Conservation (phyloP, 2,888 invertebrate genomes). For the Cosmia pyralina region DNA sequence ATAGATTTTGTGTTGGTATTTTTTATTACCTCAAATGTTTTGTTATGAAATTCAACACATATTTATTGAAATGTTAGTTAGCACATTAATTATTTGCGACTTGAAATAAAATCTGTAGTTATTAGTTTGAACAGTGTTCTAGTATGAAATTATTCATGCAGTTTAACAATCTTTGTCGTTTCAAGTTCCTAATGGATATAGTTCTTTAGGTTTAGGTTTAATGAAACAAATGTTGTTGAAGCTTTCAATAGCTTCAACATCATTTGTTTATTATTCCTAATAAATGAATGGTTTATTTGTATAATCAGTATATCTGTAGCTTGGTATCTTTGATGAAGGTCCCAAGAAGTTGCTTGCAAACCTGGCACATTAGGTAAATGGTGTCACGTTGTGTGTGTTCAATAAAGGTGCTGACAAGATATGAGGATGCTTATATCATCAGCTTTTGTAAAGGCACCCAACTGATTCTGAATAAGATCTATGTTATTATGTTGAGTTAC, state of each 20-base stretch:
- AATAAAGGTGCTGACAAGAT: not conserved
- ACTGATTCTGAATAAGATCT: slow-evolving; percentile 24
- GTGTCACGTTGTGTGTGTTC: not conserved
- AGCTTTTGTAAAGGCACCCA: not conserved
- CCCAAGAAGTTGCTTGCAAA: not conserved
- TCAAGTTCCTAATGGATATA: slow-evolving; percentile 56
- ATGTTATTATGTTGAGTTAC: slow-evolving; percentile 39
- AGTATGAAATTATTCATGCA: slow-evolving; percentile 72
- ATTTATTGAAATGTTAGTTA: slow-evolving; percentile 57
- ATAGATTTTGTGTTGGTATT: slow-evolving; percentile 41
- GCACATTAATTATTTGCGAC: slow-evolving; percentile 33
- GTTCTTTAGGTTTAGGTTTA: slow-evolving; percentile 15
- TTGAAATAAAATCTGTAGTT: slow-evolving; percentile 55
- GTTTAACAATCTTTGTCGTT: slow-evolving; percentile 73
- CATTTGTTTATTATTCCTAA: not conserved
- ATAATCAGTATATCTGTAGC: not conserved
- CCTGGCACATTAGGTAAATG: not conserved
- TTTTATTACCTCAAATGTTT: slow-evolving; percentile 61
- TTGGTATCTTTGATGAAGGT: slow-evolving; percentile 11
- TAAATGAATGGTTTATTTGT: not conserved
- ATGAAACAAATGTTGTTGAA: slow-evolving; percentile 21
- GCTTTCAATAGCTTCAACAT: no score
- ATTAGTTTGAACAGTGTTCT: slow-evolving; percentile 66
- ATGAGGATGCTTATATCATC: not conserved
- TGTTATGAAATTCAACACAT: slow-evolving; percentile 57